Base-by-base conservation (phyloP, 1,140 invertebrate genomes). In the Magallana angulata region DNA sequence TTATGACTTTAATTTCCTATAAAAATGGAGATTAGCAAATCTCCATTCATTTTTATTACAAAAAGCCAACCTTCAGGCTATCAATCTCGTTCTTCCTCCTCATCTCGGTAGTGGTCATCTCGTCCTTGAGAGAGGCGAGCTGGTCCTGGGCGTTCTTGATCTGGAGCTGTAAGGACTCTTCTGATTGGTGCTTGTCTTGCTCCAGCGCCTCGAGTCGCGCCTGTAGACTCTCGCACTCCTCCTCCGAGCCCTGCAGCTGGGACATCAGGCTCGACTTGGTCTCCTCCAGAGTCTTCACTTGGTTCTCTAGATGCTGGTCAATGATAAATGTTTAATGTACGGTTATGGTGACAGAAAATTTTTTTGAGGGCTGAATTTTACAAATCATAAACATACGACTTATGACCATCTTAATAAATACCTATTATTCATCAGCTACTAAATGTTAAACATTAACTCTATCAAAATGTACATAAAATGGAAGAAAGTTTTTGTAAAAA, bases 251-350 rank as follows among this genome's bases (percentile, higher is more conserved):
- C 86, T 91, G 89, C 16, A 94, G 84, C 71, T 92, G 86, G 6
- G 87, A 82, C 85, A 93, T 90, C 85, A 94, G 85, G 24, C 84
- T 89, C 16, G 83, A 62, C 68, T 91, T 90, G 6, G 88, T 89
- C 18, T 91, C 90, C 30, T 93, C 91, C 64, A 93, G 85, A 9
- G 85, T 84, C n/a, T 92, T 90, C 57, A 95, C 85, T 82, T 93
- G 91, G 24, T 90, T 88, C 57, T 94, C 93, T 71, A 95, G 86
- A 59, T 93, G 92, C 92, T 95, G 68, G 36, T 48, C 36, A 48
- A 48, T 5, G 5, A 0, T 3, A 48, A 48, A 5, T 48, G 36
- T 48, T 3, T 2, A 2, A 48, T 48, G 36, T 48, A 48, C 2
- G 24, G 24, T 24, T 24, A 24, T 24, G 24, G 24, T 24, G 24